Percentiles rank a stretch among this genome's conserved stretches.
phyloP scores from a whole-genome alignment of 2,113 vertebrate genomes.

The Vulpes vulpes region DNA sequence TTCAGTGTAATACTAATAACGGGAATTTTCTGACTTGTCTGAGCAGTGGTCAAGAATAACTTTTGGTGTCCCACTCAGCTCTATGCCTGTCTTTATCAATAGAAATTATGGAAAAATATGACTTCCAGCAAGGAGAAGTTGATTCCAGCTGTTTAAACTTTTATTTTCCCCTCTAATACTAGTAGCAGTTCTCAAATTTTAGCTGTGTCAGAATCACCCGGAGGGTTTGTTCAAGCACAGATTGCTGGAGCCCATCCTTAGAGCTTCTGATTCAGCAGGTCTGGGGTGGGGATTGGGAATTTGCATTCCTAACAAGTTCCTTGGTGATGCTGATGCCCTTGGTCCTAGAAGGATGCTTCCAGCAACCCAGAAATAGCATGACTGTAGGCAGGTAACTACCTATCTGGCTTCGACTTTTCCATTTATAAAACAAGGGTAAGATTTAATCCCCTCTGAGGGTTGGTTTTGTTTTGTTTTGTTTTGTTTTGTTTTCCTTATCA shows the following conservation, averaged over 20 bases:
- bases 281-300: background rate
- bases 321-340: fast-evolving
- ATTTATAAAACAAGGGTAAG: background rate
- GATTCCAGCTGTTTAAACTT: background rate
- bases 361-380: background rate
- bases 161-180: background rate
- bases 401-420: background rate
- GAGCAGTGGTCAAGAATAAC: background rate
- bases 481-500: background rate
- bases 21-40: background rate
- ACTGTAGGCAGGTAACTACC: background rate
- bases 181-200: background rate
- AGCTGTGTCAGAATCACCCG: background rate
- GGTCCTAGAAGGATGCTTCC: background rate
- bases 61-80: background rate
- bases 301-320: background rate
- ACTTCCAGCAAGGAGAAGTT: background rate
- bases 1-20: background rate
- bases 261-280: background rate
- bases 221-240: background rate
- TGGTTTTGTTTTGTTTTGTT: background rate
- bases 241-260: background rate
- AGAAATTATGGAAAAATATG: background rate
- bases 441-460: background rate
- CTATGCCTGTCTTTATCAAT: background rate